Conservation (phyloP, 2,797 vertebrate species). For the Acanthurus leucopareius region DNA sequence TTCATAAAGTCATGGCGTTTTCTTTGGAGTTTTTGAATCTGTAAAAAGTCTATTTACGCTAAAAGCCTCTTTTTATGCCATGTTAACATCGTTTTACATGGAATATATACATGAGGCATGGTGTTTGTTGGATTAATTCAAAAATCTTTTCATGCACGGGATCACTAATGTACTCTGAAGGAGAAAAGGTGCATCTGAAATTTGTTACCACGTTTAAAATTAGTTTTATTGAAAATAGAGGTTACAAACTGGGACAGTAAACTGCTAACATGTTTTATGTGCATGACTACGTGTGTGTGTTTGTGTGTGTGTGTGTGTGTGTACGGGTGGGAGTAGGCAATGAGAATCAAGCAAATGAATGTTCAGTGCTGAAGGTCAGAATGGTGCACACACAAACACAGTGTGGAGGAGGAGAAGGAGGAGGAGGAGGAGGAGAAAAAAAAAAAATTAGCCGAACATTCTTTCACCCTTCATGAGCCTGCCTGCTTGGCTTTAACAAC, state of each 20-base stretch:
- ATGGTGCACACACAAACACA: slow-evolving; percentile 22
- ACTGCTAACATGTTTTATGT: slow-evolving; percentile 24
- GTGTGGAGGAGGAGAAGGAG: slow-evolving; percentile 14
- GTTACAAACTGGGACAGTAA: slow-evolving; percentile 41
- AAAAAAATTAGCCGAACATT: slow-evolving; percentile 60
- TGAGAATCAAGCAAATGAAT: slow-evolving; percentile 22
- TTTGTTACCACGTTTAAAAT: slow-evolving; percentile 21
- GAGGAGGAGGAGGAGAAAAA: slow-evolving; percentile 23
- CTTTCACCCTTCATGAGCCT: slow-evolving; percentile 71
- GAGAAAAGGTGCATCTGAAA: slow-evolving; percentile 27
- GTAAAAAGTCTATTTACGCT: neutral
- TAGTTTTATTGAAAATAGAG: slow-evolving; percentile 37
- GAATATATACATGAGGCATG: neutral
- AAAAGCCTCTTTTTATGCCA: neutral
- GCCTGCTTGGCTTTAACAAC: slow-evolving; percentile 77
- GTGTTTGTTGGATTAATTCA: neutral
- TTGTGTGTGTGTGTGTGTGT: neutral
- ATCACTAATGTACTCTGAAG: slow-evolving; percentile 22
- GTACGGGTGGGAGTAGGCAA: neutral
- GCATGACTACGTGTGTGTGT: neutral
- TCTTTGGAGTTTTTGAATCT: neutral
- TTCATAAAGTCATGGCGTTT: neutral
- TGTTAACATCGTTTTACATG: neutral
- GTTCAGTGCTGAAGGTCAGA: slow-evolving; percentile 49
- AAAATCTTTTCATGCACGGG: slow-evolving; percentile 5